Conservation (phyloP, 2,888 invertebrate species). For the Temnothorax unifasciatus region DNA sequence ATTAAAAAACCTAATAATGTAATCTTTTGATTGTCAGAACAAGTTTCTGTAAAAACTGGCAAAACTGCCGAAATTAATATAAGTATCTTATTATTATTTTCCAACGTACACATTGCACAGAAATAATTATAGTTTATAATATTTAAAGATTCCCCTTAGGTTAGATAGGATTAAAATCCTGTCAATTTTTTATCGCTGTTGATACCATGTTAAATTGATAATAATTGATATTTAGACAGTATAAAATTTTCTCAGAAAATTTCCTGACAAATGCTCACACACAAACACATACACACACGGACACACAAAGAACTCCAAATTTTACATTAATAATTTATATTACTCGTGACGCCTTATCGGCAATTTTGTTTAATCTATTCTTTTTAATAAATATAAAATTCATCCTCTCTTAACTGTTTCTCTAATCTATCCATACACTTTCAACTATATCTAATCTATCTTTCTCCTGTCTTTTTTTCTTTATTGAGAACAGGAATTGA, state of each 20-base stretch:
- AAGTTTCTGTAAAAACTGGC: background rate
- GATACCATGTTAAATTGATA: background rate
- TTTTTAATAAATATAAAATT: constrained; percentile 11
- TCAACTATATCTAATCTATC: constrained; percentile 29
- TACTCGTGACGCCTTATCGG: constrained; percentile 54
- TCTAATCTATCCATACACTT: constrained; percentile 6
- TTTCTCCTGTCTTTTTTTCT: constrained; percentile 38
- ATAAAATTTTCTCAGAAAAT: constrained; percentile 1
- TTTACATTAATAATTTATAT: constrained; percentile 29
- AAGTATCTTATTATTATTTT: constrained; percentile 12
- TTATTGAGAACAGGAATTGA: background rate
- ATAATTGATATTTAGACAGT: constrained; percentile 3
- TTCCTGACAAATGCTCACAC: constrained; percentile 35
- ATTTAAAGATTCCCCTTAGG: background rate
- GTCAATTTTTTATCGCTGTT: background rate
- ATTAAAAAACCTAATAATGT: constrained; percentile 10
- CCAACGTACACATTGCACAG: background rate
- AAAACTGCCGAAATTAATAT: background rate
- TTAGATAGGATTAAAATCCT: background rate
- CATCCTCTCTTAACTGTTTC: background rate
- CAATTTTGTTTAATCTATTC: background rate
- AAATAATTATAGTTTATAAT: constrained; percentile 21
- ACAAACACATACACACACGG: background rate
- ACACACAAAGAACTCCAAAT: constrained; percentile 2
- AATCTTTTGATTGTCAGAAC: background rate